Base-by-base conservation (phyloP, 2,113 vertebrate species). In the Furnarius figulus region DNA sequence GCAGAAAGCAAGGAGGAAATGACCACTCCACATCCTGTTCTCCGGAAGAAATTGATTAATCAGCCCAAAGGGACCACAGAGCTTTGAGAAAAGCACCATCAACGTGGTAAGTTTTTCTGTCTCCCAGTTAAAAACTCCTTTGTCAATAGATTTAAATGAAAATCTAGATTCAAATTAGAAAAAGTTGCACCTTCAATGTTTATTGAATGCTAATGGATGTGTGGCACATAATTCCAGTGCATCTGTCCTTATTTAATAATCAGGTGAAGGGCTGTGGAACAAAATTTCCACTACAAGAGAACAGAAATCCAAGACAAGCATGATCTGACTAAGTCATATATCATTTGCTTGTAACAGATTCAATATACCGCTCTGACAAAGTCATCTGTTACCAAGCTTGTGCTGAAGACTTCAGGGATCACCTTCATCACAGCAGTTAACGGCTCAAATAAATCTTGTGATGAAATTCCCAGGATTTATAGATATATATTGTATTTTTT, bases 361-460 rank as follows among this genome's bases (percentile, higher is more conserved):
- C 95, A 95, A 88, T 96, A 92, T 46, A 87, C 74, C 1, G 1
- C 49, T 25, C 71, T 56, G 91, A 94, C 80, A 67, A 50, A 87
- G 81, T 88, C 93, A 97, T 97, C 95, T 70, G 72, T 97, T 96
- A 97, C 81, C 75, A 28, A 42, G 76, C 79, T 71, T 82, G 61
- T 58, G 74, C 87, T 91, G 84, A 94, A 95, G 77, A 94, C 87
- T 93, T 65, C 87, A 39, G 50, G 88, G 87, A 93, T 92, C 89
- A 94, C 89, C 50, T 80, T 93, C 87, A 85, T 87, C 78, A 89
- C 56, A 63, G 85, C 75, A 53, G 61, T 71, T 83, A 89, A 84
- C 16, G 0, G 58, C 19, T 4, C 71, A 85, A 80, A 89, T 87
- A 92, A 82, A 89, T 85, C 89, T 91, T 62, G 15, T 23, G 44